Evolutionary conservation across 1,140 invertebrate species (phyloP).

Genomic region (Probaryconus sp.): DNA sequence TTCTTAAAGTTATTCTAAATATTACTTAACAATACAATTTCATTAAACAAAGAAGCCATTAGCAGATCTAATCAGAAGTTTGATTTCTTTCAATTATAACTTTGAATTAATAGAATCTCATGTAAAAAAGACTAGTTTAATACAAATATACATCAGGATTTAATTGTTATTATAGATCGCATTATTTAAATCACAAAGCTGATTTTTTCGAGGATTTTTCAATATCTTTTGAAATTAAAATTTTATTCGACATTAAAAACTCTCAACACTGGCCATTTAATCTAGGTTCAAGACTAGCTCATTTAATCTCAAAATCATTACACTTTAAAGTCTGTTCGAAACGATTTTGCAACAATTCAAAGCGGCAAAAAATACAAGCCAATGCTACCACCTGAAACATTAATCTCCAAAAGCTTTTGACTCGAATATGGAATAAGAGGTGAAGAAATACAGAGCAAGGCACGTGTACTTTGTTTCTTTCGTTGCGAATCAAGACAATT

Average conservation of each 20-base stretch:
- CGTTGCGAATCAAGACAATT: no score
- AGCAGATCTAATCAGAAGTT: no score
- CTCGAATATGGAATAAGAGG: slow-evolving; percentile 12
- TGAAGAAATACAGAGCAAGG: slow-evolving; percentile 29
- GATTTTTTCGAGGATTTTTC: no score
- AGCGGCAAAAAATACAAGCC: slow-evolving; percentile 35
- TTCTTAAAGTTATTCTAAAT: background rate
- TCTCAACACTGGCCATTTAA: slow-evolving; percentile 34
- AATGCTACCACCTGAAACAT: slow-evolving; percentile 46
- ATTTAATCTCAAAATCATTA: slow-evolving; percentile 3
- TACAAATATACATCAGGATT: no score
- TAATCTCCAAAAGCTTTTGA: slow-evolving; percentile 36
- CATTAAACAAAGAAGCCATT: slow-evolving; percentile 32
- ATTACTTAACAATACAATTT: slow-evolving; percentile 5
- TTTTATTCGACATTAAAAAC: no score
- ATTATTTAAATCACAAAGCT: no score
- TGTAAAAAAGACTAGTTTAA: no score
- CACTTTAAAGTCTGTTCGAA: slow-evolving; percentile 3
- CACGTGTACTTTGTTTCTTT: slow-evolving; percentile 21
- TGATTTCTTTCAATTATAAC: no score
- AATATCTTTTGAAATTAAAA: no score
- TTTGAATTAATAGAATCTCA: no score
- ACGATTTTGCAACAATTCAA: slow-evolving; percentile 21
- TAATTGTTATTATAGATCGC: no score
- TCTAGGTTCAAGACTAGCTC: slow-evolving; percentile 19